Evolutionary conservation across 2,797 vertebrate species (phyloP), one percentile per base, ranked within the genome.

Genomic region (Valencia hispanica): DNA sequence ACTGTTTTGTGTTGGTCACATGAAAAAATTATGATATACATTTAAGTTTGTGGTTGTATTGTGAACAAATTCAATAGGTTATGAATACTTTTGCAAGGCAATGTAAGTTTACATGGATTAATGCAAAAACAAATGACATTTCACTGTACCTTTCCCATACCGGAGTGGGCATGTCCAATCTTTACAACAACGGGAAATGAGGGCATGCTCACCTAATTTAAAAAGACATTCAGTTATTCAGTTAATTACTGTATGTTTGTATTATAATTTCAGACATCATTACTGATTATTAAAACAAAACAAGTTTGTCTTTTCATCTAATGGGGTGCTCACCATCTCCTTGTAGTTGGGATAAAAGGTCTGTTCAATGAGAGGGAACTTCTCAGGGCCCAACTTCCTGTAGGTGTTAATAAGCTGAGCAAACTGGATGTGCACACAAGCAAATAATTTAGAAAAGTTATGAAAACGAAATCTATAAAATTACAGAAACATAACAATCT

Each of bases 331-430:
- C 94, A 99, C 98, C 98, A 99, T 99, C 93, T 99, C 98, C 90
- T 97, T 99, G 93, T 99, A 97, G 92, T 99, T 99, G 10, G 98
- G 97, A 74, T 99, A 99, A 92, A 97, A 99, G 0, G 97, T 98
- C 89, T 99, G 98, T 80, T 99, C 97, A 45, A 99, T 99, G 57
- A 99, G 94, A 57, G 98, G 98, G 81, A 99, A 99, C 93, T 97
- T 99, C 73, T 99, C 98, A 14, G 96, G 92, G 74, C 98, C 98
- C 78, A 99, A 78, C 39, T 93, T 95, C 93, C 96, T 98, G 92
- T 94, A 96, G 87, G 97, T 96, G 92, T 96, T 96, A 86, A 98
- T 97, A 86, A 99, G 95, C 90, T 99, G 98, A 81, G 98, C 96
- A 93, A 99, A 99, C 98, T 99, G 92, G 61, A 85, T 66, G 82